Evolutionary conservation across 2,113 vertebrate genomes (phyloP), one percentile per base, ranked within the genome.

Genomic region (Corythoichthys haematopterus): DNA sequence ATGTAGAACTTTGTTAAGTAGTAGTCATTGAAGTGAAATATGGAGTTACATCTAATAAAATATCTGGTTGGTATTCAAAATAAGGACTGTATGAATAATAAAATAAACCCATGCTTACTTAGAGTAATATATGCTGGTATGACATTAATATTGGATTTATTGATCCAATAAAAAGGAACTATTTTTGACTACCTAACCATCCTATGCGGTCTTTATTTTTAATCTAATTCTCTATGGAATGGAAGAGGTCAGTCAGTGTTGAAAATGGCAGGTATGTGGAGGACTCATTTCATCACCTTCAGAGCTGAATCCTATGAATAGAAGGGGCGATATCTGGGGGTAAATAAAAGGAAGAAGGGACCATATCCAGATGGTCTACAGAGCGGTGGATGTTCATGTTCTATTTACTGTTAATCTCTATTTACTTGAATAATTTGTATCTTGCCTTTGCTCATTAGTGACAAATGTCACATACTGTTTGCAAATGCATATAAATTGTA

Each of bases 81-180:
- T 15, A 10, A 43, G 12, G 12, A 11, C 28, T 12, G 4, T 57
- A 57, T 56, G 20, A 40, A 40, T 40, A n/a, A 40, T 4, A 72
- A 67, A 58, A 70, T 45, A 68, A 76, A n/a, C 78, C 75, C 78
- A 65, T 68, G 70, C 33, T 71, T 65, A 51, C 74, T 65, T 81
- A 13, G 13, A 47, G 3, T 12, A 47, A 47, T 80, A 75, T 9
- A 50, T 55, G 47, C 62, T 69, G 12, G 4, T 4, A 56, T 13
- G 59, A 75, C 64, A 72, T 60, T 62, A 65, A 72, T 61, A 77
- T 36, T 66, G 43, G 74, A 66, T 78, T 62, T 75, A 66, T 76
- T 75, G 58, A 80, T 79, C 80, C 76, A 84, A 84, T 70, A 76
- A 84, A 81, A 38, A 78, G 52, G 87, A 69, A 37, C 51, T 85